Conservation (phyloP, 2,797 vertebrate genomes). For the Syngnathus acus region DNA sequence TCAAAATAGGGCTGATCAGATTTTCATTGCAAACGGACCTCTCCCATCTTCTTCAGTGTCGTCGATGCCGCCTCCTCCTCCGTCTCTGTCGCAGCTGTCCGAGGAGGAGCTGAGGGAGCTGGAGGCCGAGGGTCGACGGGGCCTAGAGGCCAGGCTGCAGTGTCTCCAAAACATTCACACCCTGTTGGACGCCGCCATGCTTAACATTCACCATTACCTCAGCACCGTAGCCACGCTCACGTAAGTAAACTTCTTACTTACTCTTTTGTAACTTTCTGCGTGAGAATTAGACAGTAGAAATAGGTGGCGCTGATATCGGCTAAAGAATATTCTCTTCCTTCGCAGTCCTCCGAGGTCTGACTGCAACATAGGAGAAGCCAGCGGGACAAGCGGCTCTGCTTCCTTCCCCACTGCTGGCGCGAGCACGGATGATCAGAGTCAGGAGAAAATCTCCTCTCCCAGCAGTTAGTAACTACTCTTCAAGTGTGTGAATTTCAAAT, state of each 20-base stretch:
- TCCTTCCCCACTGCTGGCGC: constrained; percentile 30
- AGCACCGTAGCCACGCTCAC: constrained; percentile 80
- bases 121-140: constrained; percentile 84
- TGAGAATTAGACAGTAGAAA: no score
- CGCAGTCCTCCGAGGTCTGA: constrained; percentile 64
- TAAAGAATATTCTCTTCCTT: not conserved
- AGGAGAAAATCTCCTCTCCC: constrained; percentile 17
- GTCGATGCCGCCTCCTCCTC: constrained; percentile 86
- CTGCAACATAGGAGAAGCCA: constrained; percentile 29
- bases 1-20: no score
- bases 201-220: constrained; percentile 96
- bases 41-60: constrained; percentile 70
- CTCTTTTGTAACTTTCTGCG: not conserved
- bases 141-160: constrained; percentile 86
- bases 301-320: not conserved
- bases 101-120: constrained; percentile 85
- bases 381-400: constrained; percentile 17
- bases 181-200: constrained; percentile 89
- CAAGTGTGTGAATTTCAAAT: not conserved
- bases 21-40: not conserved
- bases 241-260: constrained; percentile 42
- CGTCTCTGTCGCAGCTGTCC: constrained; percentile 80
- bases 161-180: constrained; percentile 96
- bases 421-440: constrained; percentile 25
- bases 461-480: not conserved